Percentiles rank a stretch among this genome's conserved stretches.
phyloP scores from a whole-genome alignment of 2,797 vertebrate species.

The Periophthalmus magnuspinnatus region DNA sequence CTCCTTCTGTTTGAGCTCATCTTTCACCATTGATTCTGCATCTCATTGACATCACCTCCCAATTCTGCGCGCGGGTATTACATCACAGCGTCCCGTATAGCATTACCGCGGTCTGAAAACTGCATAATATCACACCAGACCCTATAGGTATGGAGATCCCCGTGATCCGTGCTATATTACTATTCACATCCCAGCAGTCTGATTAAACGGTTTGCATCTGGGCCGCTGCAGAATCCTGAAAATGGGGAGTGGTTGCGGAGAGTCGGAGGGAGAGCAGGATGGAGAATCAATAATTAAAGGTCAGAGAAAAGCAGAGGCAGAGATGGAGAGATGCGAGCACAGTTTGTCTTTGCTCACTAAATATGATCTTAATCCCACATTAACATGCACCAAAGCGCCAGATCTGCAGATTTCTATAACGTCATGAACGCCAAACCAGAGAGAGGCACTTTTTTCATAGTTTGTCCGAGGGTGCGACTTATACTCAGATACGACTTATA shows the following conservation, averaged over 20 bases:
- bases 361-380: slow-evolving; percentile 45
- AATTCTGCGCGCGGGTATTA: neutral
- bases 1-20: neutral
- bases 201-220: neutral
- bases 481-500: no score
- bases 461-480: no score
- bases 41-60: neutral
- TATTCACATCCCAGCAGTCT: neutral
- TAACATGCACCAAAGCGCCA: slow-evolving; percentile 38
- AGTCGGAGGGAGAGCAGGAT: slow-evolving; percentile 37
- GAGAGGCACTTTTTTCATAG: no score
- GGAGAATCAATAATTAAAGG: slow-evolving; percentile 76
- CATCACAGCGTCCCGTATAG: neutral
- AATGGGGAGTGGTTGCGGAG: slow-evolving; percentile 11
- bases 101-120: neutral
- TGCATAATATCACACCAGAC: neutral
- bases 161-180: neutral
- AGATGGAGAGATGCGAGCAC: neutral
- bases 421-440: no score
- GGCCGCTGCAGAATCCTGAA: slow-evolving; percentile 3
- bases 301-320: slow-evolving; percentile 19
- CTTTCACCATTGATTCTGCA: neutral
- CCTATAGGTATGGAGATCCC: neutral
- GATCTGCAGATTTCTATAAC: slow-evolving; percentile 24
- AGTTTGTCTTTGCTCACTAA: slow-evolving; percentile 14